Evolutionary conservation across 2,888 invertebrate species (phyloP).

Genomic region (Cantharis nigra): DNA sequence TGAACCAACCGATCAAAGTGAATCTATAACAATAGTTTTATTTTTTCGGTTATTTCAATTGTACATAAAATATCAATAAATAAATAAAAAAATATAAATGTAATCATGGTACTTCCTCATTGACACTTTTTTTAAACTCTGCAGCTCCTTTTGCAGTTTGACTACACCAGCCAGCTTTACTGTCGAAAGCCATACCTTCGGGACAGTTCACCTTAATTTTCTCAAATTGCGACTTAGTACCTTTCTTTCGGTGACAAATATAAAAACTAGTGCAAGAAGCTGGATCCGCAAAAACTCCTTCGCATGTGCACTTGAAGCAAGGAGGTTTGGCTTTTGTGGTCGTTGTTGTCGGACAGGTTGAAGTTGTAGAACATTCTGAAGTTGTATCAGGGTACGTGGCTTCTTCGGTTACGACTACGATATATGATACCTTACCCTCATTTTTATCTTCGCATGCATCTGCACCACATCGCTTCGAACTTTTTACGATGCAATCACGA

Average conservation of each 20-base stretch:
- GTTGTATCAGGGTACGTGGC: constrained; percentile 1
- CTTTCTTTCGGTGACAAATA: constrained; percentile 6
- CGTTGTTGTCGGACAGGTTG: neutral
- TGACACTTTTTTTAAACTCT: neutral
- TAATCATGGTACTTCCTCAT: neutral
- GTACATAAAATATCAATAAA: neutral
- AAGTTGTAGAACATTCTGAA: neutral
- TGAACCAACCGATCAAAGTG: neutral
- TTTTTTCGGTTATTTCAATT: neutral
- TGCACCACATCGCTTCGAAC: neutral
- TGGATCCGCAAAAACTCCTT: constrained; percentile 21
- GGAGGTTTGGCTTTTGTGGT: neutral
- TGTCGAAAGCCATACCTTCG: neutral
- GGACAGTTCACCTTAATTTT: neutral
- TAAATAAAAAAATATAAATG: neutral
- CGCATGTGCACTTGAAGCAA: constrained; percentile 8
- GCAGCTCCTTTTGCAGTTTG: neutral
- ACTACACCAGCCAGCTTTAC: constrained; percentile 1
- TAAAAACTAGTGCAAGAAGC: constrained; percentile 7
- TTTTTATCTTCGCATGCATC: neutral
- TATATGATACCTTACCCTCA: constrained; percentile 7
- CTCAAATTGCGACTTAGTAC: neutral
- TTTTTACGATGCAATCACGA: neutral
- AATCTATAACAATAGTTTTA: neutral
- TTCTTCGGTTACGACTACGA: constrained; percentile 4